Percentiles rank a stretch among this genome's conserved stretches.
phyloP scores from a whole-genome alignment of 2,888 invertebrate species.

The Cephonodes hylas region DNA sequence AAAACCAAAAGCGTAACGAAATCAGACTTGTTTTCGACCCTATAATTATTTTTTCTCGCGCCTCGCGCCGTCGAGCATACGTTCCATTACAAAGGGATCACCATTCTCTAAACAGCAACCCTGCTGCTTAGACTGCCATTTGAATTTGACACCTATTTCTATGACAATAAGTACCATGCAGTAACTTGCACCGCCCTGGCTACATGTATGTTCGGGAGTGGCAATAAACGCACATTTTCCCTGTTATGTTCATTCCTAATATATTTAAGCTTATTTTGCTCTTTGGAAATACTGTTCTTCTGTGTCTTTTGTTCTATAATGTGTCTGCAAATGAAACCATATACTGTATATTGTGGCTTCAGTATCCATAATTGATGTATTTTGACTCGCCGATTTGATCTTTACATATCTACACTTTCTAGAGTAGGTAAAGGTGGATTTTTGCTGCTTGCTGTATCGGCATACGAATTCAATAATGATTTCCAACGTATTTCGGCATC shows the following conservation, averaged over 20 bases:
- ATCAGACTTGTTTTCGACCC: slow-evolving; percentile 34
- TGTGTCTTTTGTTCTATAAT: neutral
- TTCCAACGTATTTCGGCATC: too few relatives aligned
- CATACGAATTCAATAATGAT: too few relatives aligned
- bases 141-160: slow-evolving; percentile 10
- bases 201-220: slow-evolving; percentile 30
- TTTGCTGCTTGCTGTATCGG: too few relatives aligned
- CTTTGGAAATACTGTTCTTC: neutral
- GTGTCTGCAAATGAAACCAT: neutral
- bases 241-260: slow-evolving; percentile 31
- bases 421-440: too few relatives aligned
- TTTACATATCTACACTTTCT: too few relatives aligned
- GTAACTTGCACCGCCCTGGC: neutral
- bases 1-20: slow-evolving; percentile 1
- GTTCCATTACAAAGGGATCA: slow-evolving; percentile 67
- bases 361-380: too few relatives aligned
- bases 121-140: slow-evolving; percentile 1
- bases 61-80: slow-evolving; percentile 9
- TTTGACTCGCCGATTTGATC: too few relatives aligned
- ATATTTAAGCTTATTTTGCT: slow-evolving; percentile 8
- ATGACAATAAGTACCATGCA: neutral
- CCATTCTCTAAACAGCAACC: slow-evolving; percentile 24
- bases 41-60: slow-evolving; percentile 52
- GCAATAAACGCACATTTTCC: slow-evolving; percentile 59
- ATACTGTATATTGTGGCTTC: too few relatives aligned